Base-by-base conservation (phyloP, 2,113 vertebrate genomes). In the Chascanopsetta lugubris region DNA sequence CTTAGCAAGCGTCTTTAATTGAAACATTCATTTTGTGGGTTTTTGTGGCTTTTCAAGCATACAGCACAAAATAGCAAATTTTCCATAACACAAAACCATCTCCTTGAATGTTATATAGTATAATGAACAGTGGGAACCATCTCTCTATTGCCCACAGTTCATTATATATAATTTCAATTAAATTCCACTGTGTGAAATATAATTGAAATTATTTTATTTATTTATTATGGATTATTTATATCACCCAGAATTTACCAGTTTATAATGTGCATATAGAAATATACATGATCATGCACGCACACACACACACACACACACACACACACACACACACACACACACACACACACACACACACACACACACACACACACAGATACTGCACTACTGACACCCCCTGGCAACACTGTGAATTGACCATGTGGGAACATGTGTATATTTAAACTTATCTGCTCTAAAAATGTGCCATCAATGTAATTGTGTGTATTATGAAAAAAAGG, bases 341-440 rank as follows among this genome's bases (percentile, higher is more conserved):
- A 40, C 13, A n/a, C 1, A 17, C 36, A 4, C 47, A 9, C 8
- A 25, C 32, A 26, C 46, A 32, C 24, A 53, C 53, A 25, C 49
- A 48, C 42, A 22, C 38, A 15, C 45, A 47, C 48, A 25, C 57
- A 30, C 26, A 50, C 60, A 51, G 51, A 56, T 24, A 22, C 58
- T 62, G 56, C 63, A 4, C 66, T 24, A 65, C 73, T 82, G 78
- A 75, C 84, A 75, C 60, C 85, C 82, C n/a, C 70, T 82, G 84
- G 82, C 65, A 26, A 7, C 20, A 20, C 8, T 3, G 11, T 26
- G 71, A 76, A 80, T 22, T 78, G 30, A 32, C 58, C 21, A 53
- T 67, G 68, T 58, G 56, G 57, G 12, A 3, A 29, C 21, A 38
- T 20, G 1, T 38, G 54, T 64, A 21, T 40, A 69, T 67, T 74